These are phyloP conservation scores for Melanerpes aurifrons DNA, from an alignment of 2,113 vertebrate species.

Conservation along the genomic window DNA sequence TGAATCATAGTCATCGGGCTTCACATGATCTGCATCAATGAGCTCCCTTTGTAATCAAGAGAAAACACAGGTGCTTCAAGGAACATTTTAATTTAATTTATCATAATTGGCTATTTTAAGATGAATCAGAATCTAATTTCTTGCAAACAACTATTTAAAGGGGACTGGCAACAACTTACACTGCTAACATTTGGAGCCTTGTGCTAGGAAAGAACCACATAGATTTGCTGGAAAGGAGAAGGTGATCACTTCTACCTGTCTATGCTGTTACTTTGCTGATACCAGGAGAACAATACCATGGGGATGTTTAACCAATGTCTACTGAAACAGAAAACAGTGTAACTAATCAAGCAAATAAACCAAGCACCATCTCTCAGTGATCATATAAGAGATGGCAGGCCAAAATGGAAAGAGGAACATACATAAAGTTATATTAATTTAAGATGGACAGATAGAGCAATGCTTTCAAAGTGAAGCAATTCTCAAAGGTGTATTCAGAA, in stretches of 20 bases:
- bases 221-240: not conserved
- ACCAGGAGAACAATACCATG: not conserved
- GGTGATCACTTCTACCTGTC: not conserved
- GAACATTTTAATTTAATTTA: not conserved
- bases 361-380: not conserved
- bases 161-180: not conserved
- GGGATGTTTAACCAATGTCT: not conserved
- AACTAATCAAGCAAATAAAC: not conserved
- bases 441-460: conserved; percentile 31
- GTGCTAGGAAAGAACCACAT: not conserved
- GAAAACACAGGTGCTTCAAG: not conserved
- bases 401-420: conserved; percentile 29
- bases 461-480: conserved; percentile 18
- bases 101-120: not conserved
- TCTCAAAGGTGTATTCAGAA: conserved; percentile 23
- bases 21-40: rapidly evolving
- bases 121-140: not conserved
- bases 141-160: not conserved
- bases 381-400: conserved; percentile 38
- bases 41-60: not conserved
- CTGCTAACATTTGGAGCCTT: not conserved
- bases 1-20: not conserved
- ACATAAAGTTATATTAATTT: conserved; percentile 48
- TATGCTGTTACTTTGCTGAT: not conserved
- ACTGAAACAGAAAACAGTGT: conserved; percentile 23